Conservation (phyloP, 2,113 vertebrate genomes). For the Rhinoderma darwinii region DNA sequence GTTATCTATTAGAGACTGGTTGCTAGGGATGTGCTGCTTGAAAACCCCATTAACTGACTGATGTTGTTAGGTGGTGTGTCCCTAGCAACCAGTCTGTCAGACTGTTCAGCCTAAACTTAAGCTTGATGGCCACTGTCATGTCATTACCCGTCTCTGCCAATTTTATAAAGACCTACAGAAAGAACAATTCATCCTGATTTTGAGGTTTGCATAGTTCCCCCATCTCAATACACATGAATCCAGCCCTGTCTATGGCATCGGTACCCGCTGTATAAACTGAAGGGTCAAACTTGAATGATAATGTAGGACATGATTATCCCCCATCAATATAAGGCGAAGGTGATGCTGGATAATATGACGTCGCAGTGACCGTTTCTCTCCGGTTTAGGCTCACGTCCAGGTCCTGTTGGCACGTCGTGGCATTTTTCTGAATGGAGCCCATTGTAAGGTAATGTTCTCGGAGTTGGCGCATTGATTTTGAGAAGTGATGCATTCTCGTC, state of each 20-base stretch:
- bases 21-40: too few relatives aligned
- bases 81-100: too few relatives aligned
- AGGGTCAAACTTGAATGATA: neutral
- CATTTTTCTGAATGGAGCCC: neutral
- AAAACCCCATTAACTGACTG: too few relatives aligned
- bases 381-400: neutral
- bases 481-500: neutral
- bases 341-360: neutral
- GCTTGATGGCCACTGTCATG: too few relatives aligned
- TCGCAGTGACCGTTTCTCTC: too few relatives aligned
- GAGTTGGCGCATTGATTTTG: neutral
- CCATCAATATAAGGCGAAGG: slow-evolving; percentile 13
- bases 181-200: too few relatives aligned
- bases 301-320: neutral
- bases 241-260: neutral
- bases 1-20: too few relatives aligned
- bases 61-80: too few relatives aligned
- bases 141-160: too few relatives aligned
- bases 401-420: neutral
- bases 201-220: neutral
- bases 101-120: too few relatives aligned
- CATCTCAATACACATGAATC: neutral
- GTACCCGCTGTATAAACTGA: slow-evolving; percentile 2
- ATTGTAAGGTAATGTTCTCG: neutral
- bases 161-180: too few relatives aligned